Conservation (phyloP, 30 jellyfish, hydroid and myxozoan genomes). For the Nemopilema nomurai region DNA sequence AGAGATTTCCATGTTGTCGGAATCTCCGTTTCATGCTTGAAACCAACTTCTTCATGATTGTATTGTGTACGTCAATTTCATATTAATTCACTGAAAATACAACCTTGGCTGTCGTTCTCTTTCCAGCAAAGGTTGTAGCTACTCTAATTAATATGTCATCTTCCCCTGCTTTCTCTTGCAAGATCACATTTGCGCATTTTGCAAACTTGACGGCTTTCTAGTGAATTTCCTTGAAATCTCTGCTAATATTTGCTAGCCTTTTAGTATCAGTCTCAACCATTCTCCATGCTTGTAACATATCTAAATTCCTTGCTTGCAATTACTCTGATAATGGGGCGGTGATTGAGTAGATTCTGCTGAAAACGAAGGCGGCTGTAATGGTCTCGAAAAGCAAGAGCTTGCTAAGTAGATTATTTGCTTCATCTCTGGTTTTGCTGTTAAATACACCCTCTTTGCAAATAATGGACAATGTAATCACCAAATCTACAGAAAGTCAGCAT, state of each 20-base stretch:
- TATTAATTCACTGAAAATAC: slow-evolving; percentile 5
- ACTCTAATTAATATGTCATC: too few relatives aligned
- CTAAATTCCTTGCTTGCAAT: slow-evolving; percentile 3
- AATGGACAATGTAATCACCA: slow-evolving; percentile 11
- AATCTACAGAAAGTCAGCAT: slow-evolving; percentile 17
- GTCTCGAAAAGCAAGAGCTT: slow-evolving; percentile 30
- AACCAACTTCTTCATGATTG: slow-evolving; percentile 13
- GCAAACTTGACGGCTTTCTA: slow-evolving; percentile 22
- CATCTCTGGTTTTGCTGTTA: background rate
- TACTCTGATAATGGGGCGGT: slow-evolving; percentile 28
- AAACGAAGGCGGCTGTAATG: background rate
- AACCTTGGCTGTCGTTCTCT: too few relatives aligned
- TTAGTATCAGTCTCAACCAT: slow-evolving; percentile 13
- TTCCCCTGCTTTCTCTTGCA: slow-evolving; percentile 4
- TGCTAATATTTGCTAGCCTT: background rate
- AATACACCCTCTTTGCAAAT: background rate
- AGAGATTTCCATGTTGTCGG: slow-evolving; percentile 8
- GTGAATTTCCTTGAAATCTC: slow-evolving; percentile 20
- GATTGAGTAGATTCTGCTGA: slow-evolving; percentile 15
- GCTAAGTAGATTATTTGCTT: slow-evolving; percentile 20
- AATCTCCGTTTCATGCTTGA: slow-evolving; percentile 25
- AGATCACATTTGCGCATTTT: slow-evolving; percentile 11
- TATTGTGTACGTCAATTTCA: slow-evolving; percentile 25
- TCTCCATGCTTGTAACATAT: slow-evolving; percentile 13
- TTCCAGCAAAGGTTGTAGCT: too few relatives aligned